A percentile compares a stretch with the other conserved stretches of the same genome.
Evolutionary conservation across 1,140 invertebrate species (phyloP).

Genomic region (Psix sp.): DNA sequence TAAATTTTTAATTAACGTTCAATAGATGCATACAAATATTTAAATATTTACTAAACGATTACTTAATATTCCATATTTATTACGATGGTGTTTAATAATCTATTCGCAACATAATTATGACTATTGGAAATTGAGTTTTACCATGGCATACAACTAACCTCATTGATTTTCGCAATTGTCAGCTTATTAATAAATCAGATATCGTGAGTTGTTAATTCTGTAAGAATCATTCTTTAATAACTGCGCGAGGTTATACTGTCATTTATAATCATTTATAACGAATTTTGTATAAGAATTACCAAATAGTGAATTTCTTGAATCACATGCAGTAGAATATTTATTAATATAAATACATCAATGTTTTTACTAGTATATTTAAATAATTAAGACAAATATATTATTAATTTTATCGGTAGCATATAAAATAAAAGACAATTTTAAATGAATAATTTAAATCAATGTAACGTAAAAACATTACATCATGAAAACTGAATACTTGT

Average conservation of each 20-base stretch:
- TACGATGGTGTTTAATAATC: too few relatives aligned
- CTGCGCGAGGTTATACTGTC: conserved; percentile 40
- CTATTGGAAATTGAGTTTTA: conserved; percentile 34
- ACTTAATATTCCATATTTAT: too few relatives aligned
- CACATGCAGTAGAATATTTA: too few relatives aligned
- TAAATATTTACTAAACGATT: too few relatives aligned
- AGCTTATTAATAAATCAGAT: conserved; percentile 54
- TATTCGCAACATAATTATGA: background rate
- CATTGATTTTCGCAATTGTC: conserved; percentile 56
- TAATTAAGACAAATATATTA: too few relatives aligned
- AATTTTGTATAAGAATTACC: background rate
- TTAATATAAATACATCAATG: conserved; percentile 17
- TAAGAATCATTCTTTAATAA: conserved; percentile 38
- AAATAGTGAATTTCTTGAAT: background rate
- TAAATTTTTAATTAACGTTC: too few relatives aligned
- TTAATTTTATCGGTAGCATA: too few relatives aligned
- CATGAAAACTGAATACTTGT: conserved; percentile 37
- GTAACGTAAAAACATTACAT: too few relatives aligned
- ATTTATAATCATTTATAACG: conserved; percentile 21
- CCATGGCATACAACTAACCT: conserved; percentile 50
- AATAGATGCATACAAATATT: too few relatives aligned
- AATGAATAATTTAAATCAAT: too few relatives aligned
- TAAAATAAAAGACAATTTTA: too few relatives aligned
- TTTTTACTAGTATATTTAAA: too few relatives aligned
- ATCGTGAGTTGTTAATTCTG: conserved; percentile 44